Evolutionary conservation across 1,140 invertebrate genomes (phyloP).

Genomic region (Dreissena rostriformis): DNA sequence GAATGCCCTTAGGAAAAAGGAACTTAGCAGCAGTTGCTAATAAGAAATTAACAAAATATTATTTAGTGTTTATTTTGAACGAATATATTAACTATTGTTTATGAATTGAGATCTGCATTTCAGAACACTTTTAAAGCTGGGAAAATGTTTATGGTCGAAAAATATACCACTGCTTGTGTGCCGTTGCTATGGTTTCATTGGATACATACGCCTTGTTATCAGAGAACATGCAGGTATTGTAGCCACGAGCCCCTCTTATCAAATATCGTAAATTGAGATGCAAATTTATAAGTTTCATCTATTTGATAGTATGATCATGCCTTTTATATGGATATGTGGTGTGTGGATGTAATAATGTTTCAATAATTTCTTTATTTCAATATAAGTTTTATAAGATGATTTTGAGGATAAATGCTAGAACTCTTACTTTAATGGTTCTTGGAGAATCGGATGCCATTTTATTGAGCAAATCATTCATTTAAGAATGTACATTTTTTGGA

Average conservation of each 20-base stretch:
- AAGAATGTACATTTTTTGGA: no score
- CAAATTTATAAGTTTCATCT: no score
- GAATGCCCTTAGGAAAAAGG: background rate
- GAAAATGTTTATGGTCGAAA: conserved; percentile 91
- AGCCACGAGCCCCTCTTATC: background rate
- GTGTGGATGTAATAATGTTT: no score
- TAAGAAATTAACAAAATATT: background rate
- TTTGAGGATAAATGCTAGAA: no score
- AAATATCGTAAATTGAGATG: no score
- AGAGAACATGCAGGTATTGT: conserved; percentile 89
- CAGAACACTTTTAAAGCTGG: conserved; percentile 86
- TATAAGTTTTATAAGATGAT: no score
- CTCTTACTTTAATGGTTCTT: no score
- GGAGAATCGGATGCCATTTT: no score
- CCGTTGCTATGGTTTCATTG: conserved; percentile 95
- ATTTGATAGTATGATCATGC: no score
- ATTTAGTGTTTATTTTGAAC: background rate
- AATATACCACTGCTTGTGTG: conserved; percentile 94
- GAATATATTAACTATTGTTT: background rate
- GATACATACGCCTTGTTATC: conserved; percentile 94
- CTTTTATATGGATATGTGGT: no score
- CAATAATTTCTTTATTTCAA: no score
- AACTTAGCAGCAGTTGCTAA: background rate
- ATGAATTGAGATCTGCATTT: conserved; percentile 2
- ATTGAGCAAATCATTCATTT: no score